Evolutionary conservation across 1,140 invertebrate genomes (phyloP).

Genomic region (Papilio polyxenes): DNA sequence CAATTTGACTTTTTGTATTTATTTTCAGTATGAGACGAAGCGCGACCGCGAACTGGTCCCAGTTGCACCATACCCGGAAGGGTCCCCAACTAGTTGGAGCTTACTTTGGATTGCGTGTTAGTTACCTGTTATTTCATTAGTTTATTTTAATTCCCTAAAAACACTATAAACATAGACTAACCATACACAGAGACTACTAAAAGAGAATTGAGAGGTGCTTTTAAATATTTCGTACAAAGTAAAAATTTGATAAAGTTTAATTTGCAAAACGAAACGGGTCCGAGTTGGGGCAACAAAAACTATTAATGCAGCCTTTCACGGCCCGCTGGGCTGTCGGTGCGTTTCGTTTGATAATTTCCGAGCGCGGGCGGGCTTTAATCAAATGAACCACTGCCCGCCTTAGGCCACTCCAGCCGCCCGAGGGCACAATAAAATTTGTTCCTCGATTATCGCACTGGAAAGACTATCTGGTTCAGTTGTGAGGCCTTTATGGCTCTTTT

Average conservation of each 20-base stretch:
- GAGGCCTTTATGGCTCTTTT: background rate
- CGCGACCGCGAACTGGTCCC: too few species aligned
- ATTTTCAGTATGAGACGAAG: too few species aligned
- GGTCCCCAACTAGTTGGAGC: too few species aligned
- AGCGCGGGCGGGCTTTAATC: conserved; percentile 72
- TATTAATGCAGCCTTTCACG: conserved; percentile 74
- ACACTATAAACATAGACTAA: background rate
- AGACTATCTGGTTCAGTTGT: conserved; percentile 37
- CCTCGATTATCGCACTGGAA: conserved; percentile 59
- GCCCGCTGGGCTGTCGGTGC: conserved; percentile 73
- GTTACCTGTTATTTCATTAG: too few species aligned
- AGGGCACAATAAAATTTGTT: conserved; percentile 62
- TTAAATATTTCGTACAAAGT: conserved; percentile 61
- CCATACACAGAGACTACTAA: background rate
- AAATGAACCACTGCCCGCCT: conserved; percentile 59
- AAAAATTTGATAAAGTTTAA: conserved; percentile 61
- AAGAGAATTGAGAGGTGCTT: conserved; percentile 57
- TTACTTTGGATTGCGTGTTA: too few species aligned
- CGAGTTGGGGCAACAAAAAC: conserved; percentile 73
- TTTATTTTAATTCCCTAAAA: background rate
- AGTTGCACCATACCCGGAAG: too few species aligned
- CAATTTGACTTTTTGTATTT: too few species aligned
- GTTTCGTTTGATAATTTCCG: conserved; percentile 78
- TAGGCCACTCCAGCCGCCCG: conserved; percentile 39
- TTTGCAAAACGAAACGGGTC: conserved; percentile 60